Base-by-base conservation (phyloP, 64 coral and sea anemone genomes). In the Montipora efflorescens region DNA sequence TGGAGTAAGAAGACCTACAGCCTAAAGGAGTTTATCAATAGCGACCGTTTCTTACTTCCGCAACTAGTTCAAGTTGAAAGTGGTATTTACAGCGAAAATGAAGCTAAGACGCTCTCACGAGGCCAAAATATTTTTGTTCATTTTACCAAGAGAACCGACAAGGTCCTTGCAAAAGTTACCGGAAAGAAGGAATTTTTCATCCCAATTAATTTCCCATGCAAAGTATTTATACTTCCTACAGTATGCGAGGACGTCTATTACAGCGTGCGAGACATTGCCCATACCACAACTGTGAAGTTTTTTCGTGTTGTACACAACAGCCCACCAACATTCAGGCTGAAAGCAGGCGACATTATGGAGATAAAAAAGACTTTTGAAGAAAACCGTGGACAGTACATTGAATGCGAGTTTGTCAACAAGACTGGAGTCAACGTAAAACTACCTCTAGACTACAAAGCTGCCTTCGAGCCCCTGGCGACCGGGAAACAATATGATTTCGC, bases 391-490 rank as follows among this genome's bases (percentile, higher is more conserved):
- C 68, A 28, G 20, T 86, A n/a, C 67, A 7, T 86, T 18, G 64
- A 71, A 71, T 86, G 82, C 67, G 82, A 71, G 59, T 86, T 86
- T 86, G 5, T 48, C 12, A 16, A 72, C 47, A 86, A 86, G 47
- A 86, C 66, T 18, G 14, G n/a, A 5, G 82, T 72, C 62, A 0
- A 0, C 12, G 44, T 86, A 8, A 86, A 18, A 45, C 82, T 86
- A 50, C 82, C 82, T 51, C 47, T 86, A 8, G 46, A 51, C 7
- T 86, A 71, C 82, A 86, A 70, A 47, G 82, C 64, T 71, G 62
- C 82, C 3, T 86, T 86, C 66, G 82, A 71, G 10, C 82, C 82
- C 20, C 21, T 86, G 22, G 82, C 62, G 14, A 72, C 4, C 1
- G 18, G 16, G 4, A 46, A 22, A 12, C 12, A 70, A 18, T 71